Percentiles rank a stretch among this genome's conserved stretches.
Conservation (phyloP, 2,797 vertebrate genomes). For the Epinephelus coioides region DNA sequence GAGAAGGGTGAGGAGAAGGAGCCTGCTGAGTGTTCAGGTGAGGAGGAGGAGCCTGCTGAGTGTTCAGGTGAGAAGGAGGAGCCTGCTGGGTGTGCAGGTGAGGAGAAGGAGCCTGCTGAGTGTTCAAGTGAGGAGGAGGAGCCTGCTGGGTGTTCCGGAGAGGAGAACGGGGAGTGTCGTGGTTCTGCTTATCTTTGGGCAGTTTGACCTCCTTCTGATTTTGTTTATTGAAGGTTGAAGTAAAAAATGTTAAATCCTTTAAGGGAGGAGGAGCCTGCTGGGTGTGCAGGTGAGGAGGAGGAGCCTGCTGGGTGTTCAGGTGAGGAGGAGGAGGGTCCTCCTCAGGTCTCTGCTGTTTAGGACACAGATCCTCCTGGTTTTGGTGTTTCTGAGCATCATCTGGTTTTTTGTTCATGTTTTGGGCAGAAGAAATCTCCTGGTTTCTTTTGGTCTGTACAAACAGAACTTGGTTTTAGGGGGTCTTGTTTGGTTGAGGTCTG, state of each 20-base stretch:
- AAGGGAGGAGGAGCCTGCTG: too few species aligned
- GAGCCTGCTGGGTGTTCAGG: background rate
- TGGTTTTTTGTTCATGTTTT: background rate
- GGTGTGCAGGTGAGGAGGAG: background rate
- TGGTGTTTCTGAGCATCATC: background rate
- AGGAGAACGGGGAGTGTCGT: background rate
- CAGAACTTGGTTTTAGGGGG: background rate
- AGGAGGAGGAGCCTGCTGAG: too few species aligned
- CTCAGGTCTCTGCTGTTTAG: slow-evolving; percentile 4
- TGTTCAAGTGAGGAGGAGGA: background rate
- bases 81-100: too few species aligned
- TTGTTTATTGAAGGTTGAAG: background rate
- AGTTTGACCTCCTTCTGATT: background rate
- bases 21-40: too few species aligned
- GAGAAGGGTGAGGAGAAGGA: background rate
- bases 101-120: background rate
- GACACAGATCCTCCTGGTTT: background rate
- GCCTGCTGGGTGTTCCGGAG: background rate
- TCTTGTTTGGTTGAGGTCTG: background rate
- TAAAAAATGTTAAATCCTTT: background rate
- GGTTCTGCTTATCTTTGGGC: slow-evolving; percentile 16
- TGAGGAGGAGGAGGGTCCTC: background rate
- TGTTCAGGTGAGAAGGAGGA: too few species aligned
- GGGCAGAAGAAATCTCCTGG: background rate
- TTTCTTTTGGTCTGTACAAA: background rate